Base-by-base conservation (phyloP, 2,888 invertebrate species). In the Synanthedon andrenaeformis region DNA sequence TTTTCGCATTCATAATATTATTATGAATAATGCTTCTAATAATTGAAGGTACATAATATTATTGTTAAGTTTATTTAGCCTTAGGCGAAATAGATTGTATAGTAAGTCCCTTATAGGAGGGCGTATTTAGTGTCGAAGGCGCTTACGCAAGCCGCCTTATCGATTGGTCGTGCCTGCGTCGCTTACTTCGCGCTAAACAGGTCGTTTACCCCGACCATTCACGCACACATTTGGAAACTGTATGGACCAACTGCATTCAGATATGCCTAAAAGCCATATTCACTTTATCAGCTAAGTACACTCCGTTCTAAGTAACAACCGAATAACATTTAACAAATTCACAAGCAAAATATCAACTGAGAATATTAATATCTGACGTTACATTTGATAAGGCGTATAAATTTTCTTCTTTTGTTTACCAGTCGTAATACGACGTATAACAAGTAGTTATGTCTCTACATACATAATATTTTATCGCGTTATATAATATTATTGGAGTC, bases 101-200 rank as follows among this genome's bases (percentile, higher is more conserved):
- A 56, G 51, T 66, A 66, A 67, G 70, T 72, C 79, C 79, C 77
- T 78, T 75, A 35, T 35, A 73, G 73, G 77, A 80, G 73, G 79
- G 79, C 76, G 74, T 72, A 68, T 70, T 14, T 45, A 45, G 35
- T 35, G 35, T 35, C 35, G 45, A 64, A 69, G 58, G 68, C 69
- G 67, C 72, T 83, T 84, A 79, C 81, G 82, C 80, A 85, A 85
- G 69, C 58, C 62, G 62, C 68, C 68, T 79, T 79, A 79, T 80
- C 79, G 78, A 79, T 77, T 71, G 74, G 76, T 71, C 69, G 71
- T 73, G 74, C 70, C 76, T 74, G 72, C 76, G 76, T 77, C 73
- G 68, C 67, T 73, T 72, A 69, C 74, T 74, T 67, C 73, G 70
- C 69, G 74, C 74, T 69, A 77, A 79, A 73, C 72, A 72, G 79